phyloP scores from a whole-genome alignment of 2,113 vertebrate genomes.

The Rhipidura dahli region DNA sequence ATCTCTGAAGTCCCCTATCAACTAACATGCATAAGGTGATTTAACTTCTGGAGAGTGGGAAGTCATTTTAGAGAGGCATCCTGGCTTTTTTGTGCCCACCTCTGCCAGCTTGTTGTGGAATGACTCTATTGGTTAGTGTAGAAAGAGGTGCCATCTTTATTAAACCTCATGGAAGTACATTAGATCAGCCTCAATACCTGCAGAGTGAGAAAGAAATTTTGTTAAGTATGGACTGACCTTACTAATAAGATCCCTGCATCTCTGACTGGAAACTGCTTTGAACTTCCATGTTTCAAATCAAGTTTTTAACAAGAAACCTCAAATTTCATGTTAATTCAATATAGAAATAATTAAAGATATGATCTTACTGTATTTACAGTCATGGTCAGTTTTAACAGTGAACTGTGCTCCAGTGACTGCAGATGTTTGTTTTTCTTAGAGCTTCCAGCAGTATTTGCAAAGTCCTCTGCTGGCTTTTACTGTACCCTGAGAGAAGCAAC shows the following conservation, averaged over 20 bases:
- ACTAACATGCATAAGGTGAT: not conserved
- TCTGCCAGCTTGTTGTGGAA: not conserved
- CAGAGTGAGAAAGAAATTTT: not conserved
- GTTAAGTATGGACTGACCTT: not conserved
- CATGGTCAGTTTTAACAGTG: not conserved
- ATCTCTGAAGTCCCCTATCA: not conserved
- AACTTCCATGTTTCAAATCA: not conserved
- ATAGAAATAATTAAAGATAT: not conserved
- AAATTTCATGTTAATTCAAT: not conserved
- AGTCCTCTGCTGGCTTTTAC: not conserved
- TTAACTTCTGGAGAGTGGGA: not conserved
- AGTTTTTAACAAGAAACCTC: not conserved
- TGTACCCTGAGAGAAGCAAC: not conserved
- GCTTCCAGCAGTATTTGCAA: not conserved
- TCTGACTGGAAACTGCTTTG: not conserved
- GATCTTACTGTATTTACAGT: not conserved
- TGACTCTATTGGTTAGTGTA: not conserved
- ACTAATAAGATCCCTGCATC: not conserved
- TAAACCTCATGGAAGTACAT: not conserved
- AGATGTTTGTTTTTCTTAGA: not conserved
- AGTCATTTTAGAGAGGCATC: not conserved
- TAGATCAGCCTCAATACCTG: not conserved
- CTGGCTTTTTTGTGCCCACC: not conserved
- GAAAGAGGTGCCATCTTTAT: not conserved
- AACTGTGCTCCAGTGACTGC: not conserved